A percentile compares a stretch with the other conserved stretches of the same genome.
Evolutionary conservation across 1,140 invertebrate species (phyloP).

Genomic region (Chelonus insularis): DNA sequence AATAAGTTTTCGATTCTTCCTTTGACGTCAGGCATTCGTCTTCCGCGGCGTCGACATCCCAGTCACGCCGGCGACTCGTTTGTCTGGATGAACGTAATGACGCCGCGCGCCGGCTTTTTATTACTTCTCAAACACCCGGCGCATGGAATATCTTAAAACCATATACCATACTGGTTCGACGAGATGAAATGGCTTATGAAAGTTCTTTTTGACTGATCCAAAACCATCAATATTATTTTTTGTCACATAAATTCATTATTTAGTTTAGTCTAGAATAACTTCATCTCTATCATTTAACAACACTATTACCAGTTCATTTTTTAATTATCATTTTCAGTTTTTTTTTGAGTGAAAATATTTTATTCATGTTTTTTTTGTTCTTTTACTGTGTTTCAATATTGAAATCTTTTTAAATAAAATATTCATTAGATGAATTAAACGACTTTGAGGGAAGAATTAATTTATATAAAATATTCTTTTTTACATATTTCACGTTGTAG

Average conservation of each 20-base stretch:
- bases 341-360: too few relatives aligned
- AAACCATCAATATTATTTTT: slow-evolving; percentile 18
- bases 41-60: slow-evolving; percentile 36
- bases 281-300: too few relatives aligned
- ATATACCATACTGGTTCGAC: slow-evolving; percentile 26
- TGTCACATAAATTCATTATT: background rate
- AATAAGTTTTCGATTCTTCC: slow-evolving; percentile 40
- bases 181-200: slow-evolving; percentile 24
- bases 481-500: background rate
- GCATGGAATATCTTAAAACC: slow-evolving; percentile 38
- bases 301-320: too few relatives aligned
- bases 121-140: slow-evolving; percentile 39
- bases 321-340: too few relatives aligned
- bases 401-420: too few relatives aligned
- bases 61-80: slow-evolving; percentile 37
- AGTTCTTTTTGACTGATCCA: slow-evolving; percentile 15
- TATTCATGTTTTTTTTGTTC: too few relatives aligned
- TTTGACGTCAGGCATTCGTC: slow-evolving; percentile 38
- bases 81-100: slow-evolving; percentile 39
- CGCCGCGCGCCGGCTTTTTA: slow-evolving; percentile 35
- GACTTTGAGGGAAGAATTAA: too few relatives aligned
- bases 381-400: too few relatives aligned
- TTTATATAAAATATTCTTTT: too few relatives aligned
- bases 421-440: too few relatives aligned
- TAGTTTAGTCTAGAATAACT: background rate